Conservation (phyloP, 2,797 vertebrate genomes). For the Cuculus canorus region DNA sequence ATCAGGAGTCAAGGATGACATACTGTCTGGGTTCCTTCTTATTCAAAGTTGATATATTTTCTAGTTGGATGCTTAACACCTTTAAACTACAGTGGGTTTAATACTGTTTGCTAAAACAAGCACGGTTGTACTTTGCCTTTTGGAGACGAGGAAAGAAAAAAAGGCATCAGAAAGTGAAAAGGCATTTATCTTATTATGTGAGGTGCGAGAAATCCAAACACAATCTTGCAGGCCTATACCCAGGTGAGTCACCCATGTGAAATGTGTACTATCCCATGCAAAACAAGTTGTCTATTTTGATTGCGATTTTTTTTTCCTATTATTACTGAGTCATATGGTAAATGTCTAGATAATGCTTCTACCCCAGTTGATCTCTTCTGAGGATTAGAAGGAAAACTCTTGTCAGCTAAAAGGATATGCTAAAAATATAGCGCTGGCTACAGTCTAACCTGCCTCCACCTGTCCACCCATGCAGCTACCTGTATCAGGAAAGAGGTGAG, state of each 20-base stretch:
- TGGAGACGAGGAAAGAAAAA: background rate
- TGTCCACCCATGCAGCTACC: slow-evolving; percentile 17
- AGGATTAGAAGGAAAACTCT: slow-evolving; percentile 35
- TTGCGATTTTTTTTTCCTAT: background rate
- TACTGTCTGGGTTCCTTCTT: background rate
- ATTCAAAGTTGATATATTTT: background rate
- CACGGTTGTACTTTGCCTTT: background rate
- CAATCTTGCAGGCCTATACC: background rate
- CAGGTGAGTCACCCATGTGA: slow-evolving; percentile 30
- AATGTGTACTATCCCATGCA: background rate
- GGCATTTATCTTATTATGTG: background rate
- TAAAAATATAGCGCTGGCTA: slow-evolving; percentile 33
- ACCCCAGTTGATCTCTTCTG: background rate
- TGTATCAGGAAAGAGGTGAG: slow-evolving; percentile 29
- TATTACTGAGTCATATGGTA: slow-evolving; percentile 31
- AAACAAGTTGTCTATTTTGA: slow-evolving; percentile 42
- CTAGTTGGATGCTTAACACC: background rate
- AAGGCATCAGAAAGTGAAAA: no score
- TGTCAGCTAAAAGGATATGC: background rate
- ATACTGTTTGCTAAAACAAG: background rate
- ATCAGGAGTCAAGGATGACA: background rate
- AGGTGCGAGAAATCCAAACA: background rate
- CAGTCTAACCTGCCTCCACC: slow-evolving; percentile 54
- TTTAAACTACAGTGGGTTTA: background rate
- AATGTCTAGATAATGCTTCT: slow-evolving; percentile 45